Evolutionary conservation across 2,888 invertebrate genomes (phyloP), one percentile per base, ranked within the genome.

Genomic region (Apodemia zela): DNA sequence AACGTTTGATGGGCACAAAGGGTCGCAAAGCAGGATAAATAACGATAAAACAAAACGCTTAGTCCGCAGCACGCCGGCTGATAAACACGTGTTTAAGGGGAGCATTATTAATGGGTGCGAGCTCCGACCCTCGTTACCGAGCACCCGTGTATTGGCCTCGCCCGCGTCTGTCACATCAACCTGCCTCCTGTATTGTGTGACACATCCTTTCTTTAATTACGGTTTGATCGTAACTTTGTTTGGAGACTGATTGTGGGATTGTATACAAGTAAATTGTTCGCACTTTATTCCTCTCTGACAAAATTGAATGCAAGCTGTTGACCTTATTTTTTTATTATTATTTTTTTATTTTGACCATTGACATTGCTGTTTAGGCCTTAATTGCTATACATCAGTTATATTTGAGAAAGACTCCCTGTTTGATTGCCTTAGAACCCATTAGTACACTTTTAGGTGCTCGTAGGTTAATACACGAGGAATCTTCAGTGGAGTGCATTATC

Each of bases 11-110:
- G 25, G 54, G 29, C n/a, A 57, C 54, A 57, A 57, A 57, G 54
- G 54, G 54, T 54, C 42, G 15, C 42, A 21, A 47, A 49, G 51
- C 21, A 57, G 57, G 29, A 57, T 57, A 57, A 57, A 57, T 57
- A 57, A 57, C 15, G 57, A 57, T 57, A 57, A 51, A 57, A 57
- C 57, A 57, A 57, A 57, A 57, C 57, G 57, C 57, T 57, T 57
- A 57, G 29, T 54, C 54, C 25, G 29, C 21, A 54, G 51, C 13
- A 54, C 54, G 54, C 54, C 18, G 51, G 54, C 54, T 54, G 54
- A 54, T 54, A 54, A 54, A 54, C 54, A 54, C 25, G 54, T 54
- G 54, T 54, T 54, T 54, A 54, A 25, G 54, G 54, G 25, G 11
- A 54, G 25, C 25, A 54, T 54, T 15, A 54, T 54, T 54, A 54